phyloP scores from a whole-genome alignment of 2,113 vertebrate genomes.

The Lepus americanus region DNA sequence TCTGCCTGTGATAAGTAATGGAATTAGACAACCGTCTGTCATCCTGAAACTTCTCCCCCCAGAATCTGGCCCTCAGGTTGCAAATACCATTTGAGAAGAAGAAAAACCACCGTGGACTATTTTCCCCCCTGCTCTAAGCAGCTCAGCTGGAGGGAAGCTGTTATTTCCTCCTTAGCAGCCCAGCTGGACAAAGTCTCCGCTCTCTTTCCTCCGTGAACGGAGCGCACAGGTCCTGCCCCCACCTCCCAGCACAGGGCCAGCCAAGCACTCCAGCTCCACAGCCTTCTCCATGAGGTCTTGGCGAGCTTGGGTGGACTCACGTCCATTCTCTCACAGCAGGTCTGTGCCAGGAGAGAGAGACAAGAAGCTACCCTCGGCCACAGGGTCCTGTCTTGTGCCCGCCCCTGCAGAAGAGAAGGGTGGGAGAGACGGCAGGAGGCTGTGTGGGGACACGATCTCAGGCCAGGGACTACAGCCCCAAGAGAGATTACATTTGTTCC shows the following conservation, averaged over 20 bases:
- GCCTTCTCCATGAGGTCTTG: neutral
- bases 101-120: constrained; percentile 55
- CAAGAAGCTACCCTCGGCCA: neutral
- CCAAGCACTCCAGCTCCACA: neutral
- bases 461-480: neutral
- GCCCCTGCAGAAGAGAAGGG: neutral
- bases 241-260: neutral
- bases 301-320: neutral
- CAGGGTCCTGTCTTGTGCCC: neutral
- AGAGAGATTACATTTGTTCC: neutral
- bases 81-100: constrained; percentile 70
- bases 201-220: neutral
- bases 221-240: fast-evolving
- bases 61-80: constrained; percentile 45
- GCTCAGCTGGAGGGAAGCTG: constrained; percentile 49
- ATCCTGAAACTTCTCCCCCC: neutral
- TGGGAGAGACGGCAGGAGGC: neutral
- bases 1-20: constrained; percentile 72
- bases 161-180: neutral
- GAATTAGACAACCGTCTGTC: constrained; percentile 69
- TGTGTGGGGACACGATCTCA: neutral
- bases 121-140: constrained; percentile 56
- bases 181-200: neutral
- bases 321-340: neutral
- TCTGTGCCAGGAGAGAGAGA: neutral